Conservation (phyloP, 2,797 vertebrate genomes). For the Crenuchus spilurus region DNA sequence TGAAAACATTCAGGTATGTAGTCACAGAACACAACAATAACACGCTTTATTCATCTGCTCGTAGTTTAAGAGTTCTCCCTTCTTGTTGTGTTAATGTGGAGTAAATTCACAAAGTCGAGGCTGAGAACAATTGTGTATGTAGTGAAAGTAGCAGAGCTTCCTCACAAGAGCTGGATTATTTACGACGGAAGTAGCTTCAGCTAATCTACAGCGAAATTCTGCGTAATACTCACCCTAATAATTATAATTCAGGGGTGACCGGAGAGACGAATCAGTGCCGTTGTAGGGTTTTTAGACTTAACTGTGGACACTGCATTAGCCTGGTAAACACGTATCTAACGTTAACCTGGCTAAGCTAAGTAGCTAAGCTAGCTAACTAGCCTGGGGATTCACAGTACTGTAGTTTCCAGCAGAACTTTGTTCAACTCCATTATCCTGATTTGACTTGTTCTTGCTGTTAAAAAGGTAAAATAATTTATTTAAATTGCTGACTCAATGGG, state of each 20-base stretch:
- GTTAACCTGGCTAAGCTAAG: not conserved
- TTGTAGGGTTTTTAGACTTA: not conserved
- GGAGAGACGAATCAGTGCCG: no score
- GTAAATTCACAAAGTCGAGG: not conserved
- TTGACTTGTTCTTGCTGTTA: not conserved
- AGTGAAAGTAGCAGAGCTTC: not conserved
- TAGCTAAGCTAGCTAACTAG: slow-evolving; percentile 10
- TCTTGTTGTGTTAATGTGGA: not conserved
- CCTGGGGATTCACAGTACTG: slow-evolving; percentile 23
- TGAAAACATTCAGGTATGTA: slow-evolving; percentile 64
- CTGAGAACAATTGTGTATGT: not conserved
- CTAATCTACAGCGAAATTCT: not conserved
- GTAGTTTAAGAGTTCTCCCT: not conserved
- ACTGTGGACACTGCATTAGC: not conserved
- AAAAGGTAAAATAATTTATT: not conserved
- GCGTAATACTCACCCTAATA: not conserved
- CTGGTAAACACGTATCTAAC: slow-evolving; percentile 4
- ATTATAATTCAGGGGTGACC: not conserved
- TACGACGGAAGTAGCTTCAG: slow-evolving; percentile 57
- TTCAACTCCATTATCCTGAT: not conserved
- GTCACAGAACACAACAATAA: not conserved
- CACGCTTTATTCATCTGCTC: not conserved
- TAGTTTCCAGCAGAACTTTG: slow-evolving; percentile 13
- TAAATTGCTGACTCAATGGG: not conserved
- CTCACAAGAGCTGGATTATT: slow-evolving; percentile 37